Evolutionary conservation across 2,888 invertebrate genomes (phyloP), one percentile per base, ranked within the genome.

Genomic region (Cryptosula pallasiana): DNA sequence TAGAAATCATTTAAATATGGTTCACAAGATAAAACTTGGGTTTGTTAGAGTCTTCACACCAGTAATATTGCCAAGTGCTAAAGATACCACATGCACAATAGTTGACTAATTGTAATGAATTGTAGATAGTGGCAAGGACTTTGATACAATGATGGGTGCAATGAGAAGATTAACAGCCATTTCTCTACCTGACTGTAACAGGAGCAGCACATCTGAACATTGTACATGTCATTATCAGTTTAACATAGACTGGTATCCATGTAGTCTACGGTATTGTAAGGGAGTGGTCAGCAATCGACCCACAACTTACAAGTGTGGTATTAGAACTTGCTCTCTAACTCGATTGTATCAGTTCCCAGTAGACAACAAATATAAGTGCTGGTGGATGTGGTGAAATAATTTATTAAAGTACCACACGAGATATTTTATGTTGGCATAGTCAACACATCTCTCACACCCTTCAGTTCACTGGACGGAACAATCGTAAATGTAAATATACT

Each of bases 281-380:
- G 63, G 32, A 13, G 63, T 63, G 16, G 63, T 63, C 2, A 32
- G 9, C 29, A 32, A 63, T 32, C 25, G 32, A 32, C 63, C 63
- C n/a, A 57, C 57, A 23, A n/a, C 57, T 63, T 63, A 63, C 32
- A 63, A 63, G 32, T 63, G 63, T 63, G 63, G 63, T 13, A 63
- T 63, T n/a, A 63, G 32, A n/a, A 63, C 63, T 32, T 63, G 63
- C 27, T 20, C 25, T 16, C 13, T 32, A 13, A 63, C 13, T 9
- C 27, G 34, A 13, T 27, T 13, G 34, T 63, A 63, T n/a, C 29
- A 63, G 63, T 63, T 63, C 32, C 63, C 63, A 9, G 32, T 63
- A 5, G 9, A 9, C 2, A 25, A 63, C 27, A 63, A 34, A 27
- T 13, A 2, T 1, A 32, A 3, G n/a, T 63, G 63, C 34, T 63